Conservation (phyloP, 2,797 vertebrate species). For the Brachyrhaphis roseni region DNA sequence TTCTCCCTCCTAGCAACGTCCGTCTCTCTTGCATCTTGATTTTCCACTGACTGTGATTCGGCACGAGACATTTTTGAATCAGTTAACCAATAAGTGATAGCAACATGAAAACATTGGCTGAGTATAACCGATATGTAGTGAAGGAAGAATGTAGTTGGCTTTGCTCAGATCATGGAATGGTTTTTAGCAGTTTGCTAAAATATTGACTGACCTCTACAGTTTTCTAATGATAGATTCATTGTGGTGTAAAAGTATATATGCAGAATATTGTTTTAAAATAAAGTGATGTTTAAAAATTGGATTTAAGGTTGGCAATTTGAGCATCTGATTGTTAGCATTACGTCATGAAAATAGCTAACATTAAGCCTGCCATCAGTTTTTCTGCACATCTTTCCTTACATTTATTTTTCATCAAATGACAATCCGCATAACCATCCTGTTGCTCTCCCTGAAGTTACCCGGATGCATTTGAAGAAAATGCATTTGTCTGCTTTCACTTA, state of each 20-base stretch:
- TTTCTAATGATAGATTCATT: background rate
- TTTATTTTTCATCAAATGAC: background rate
- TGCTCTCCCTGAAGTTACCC: background rate
- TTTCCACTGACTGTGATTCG: background rate
- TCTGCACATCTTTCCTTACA: background rate
- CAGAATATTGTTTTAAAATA: background rate
- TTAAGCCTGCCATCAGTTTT: background rate
- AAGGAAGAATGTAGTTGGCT: background rate
- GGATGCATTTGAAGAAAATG: background rate
- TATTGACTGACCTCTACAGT: background rate
- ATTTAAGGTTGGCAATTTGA: background rate
- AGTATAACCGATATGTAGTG: background rate
- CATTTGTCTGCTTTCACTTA: background rate
- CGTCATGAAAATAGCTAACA: background rate
- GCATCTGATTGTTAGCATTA: too few relatives aligned
- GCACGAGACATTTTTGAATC: background rate
- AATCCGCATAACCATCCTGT: background rate
- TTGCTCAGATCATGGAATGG: background rate
- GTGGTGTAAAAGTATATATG: background rate
- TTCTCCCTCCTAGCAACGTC: constrained; percentile 4
- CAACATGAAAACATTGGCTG: background rate
- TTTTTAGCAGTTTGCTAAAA: background rate
- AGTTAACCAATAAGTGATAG: background rate
- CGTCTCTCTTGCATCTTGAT: constrained; percentile 13
- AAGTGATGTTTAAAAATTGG: background rate